phyloP scores from a whole-genome alignment of 2,113 vertebrate species.

The Tiliqua scincoides region DNA sequence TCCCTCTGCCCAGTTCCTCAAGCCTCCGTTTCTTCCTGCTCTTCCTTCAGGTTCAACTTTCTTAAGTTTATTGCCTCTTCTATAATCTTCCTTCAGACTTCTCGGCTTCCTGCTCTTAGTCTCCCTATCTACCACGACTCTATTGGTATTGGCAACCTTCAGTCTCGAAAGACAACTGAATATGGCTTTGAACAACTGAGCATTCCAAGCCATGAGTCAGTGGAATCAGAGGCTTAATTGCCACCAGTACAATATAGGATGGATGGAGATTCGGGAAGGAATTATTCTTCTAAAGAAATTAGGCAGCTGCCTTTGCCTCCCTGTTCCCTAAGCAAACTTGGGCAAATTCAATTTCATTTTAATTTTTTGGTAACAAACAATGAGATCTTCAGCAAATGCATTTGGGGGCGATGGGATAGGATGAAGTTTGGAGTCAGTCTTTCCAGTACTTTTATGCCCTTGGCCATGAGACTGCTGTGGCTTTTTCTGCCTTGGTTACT shows the following conservation, averaged over 20 bases:
- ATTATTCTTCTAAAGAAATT: background rate
- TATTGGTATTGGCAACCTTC: no score
- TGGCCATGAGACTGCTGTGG: background rate
- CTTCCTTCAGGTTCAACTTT: background rate
- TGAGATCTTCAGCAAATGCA: no score
- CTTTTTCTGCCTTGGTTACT: background rate
- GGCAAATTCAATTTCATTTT: background rate
- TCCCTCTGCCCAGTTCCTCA: no score
- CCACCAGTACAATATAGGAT: background rate
- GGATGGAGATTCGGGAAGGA: background rate
- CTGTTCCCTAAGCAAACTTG: background rate
- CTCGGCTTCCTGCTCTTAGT: background rate
- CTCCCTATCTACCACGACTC: background rate
- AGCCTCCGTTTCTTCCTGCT: background rate
- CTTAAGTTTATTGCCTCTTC: background rate
- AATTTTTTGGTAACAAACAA: background rate
- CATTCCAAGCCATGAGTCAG: no score
- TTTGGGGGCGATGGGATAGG: background rate
- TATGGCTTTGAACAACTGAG: no score
- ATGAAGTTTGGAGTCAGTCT: background rate
- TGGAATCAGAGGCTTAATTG: background rate
- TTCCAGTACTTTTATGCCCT: background rate
- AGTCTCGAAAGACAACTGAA: no score
- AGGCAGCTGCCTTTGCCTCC: background rate
- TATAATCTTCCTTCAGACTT: background rate